Conservation (phyloP, 1,140 invertebrate genomes). For the Radopholus similis region DNA sequence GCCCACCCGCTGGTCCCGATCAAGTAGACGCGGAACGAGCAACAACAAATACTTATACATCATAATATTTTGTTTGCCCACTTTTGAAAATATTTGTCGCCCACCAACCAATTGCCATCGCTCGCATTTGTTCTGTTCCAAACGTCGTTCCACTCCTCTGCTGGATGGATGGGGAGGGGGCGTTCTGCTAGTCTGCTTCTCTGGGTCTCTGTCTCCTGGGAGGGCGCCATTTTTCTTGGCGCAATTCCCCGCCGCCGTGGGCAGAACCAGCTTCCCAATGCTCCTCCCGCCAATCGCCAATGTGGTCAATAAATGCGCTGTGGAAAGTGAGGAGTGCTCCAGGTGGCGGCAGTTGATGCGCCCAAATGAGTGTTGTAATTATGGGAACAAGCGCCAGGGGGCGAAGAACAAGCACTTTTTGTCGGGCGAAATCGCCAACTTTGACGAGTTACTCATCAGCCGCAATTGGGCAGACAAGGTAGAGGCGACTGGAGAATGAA, state of each 20-base stretch:
- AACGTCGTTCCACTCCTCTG: too few species aligned
- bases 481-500: not conserved
- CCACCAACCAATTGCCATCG: not conserved
- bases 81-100: not conserved
- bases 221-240: too few species aligned
- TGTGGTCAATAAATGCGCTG: too few species aligned
- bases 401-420: not conserved
- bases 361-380: not conserved
- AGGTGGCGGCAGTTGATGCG: not conserved
- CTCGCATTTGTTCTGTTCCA: not conserved
- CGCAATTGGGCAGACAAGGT: not conserved
- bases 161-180: not conserved
- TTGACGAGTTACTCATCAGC: too few species aligned
- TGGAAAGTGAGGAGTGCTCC: not conserved
- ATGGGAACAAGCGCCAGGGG: too few species aligned
- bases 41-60: not conserved
- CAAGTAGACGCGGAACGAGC: not conserved
- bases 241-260: too few species aligned
- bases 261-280: too few species aligned
- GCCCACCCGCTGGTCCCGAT: slow-evolving; percentile 11
- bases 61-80: not conserved
- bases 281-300: too few species aligned
- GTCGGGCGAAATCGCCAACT: too few species aligned
- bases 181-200: too few species aligned
- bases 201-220: too few species aligned